Percentiles rank a stretch among this genome's conserved stretches.
phyloP scores from a whole-genome alignment of 2,888 invertebrate genomes.

The Pristionchus entomophagus region DNA sequence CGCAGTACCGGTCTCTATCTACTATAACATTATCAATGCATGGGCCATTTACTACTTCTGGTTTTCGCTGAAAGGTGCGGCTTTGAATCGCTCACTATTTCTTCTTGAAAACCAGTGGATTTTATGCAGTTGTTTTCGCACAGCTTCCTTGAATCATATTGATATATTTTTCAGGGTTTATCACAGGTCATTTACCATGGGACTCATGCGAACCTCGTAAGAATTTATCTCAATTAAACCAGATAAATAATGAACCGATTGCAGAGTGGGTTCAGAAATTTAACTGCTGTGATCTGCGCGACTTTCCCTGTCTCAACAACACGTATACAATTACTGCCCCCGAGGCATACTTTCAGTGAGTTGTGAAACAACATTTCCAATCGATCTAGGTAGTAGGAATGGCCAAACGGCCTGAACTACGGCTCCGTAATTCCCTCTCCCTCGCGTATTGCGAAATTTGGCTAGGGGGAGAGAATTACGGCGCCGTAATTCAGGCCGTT shows the following conservation, averaged over 20 bases:
- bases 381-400: too few species aligned
- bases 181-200: constrained; percentile 62
- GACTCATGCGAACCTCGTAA: constrained; percentile 62
- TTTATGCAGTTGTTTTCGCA: too few species aligned
- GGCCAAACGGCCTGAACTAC: too few species aligned
- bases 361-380: background rate
- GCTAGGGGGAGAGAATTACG: too few species aligned
- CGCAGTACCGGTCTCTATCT: constrained; percentile 72
- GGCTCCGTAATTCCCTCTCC: too few species aligned
- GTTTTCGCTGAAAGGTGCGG: constrained; percentile 65
- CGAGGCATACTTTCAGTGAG: constrained; percentile 73
- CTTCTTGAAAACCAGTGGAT: too few species aligned
- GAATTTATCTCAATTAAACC: background rate
- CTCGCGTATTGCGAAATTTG: too few species aligned
- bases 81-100: constrained; percentile 49
- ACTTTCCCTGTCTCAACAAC: constrained; percentile 60
- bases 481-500: too few species aligned
- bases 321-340: constrained; percentile 67
- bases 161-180: background rate
- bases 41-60: constrained; percentile 74
- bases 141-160: too few species aligned
- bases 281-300: constrained; percentile 69
- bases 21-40: constrained; percentile 72
- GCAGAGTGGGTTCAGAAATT: constrained; percentile 66
- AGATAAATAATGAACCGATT: background rate